A percentile compares a stretch with the other conserved stretches of the same genome.
Conservation (phyloP, 92 coral and sea anemone genomes). For the Virgularia gustaviana region DNA sequence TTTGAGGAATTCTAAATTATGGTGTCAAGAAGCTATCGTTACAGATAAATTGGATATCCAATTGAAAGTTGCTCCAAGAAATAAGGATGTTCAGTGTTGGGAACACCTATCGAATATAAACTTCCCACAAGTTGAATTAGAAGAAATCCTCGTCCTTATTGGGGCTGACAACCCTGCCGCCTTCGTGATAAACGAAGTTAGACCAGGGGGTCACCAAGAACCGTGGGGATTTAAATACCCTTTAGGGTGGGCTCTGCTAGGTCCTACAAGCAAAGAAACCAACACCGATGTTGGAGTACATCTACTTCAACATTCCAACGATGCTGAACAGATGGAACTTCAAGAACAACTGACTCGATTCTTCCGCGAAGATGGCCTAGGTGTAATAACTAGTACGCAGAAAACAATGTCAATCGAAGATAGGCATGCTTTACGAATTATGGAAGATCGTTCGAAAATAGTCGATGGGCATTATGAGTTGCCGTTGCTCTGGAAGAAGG, state of each 20-base stretch:
- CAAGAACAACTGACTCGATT: not conserved
- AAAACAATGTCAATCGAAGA: slow-evolving; percentile 8
- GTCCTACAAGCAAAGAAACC: not conserved
- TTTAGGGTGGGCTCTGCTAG: slow-evolving; percentile 19
- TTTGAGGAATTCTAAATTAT: no score
- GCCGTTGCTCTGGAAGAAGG: slow-evolving; percentile 15
- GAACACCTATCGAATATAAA: slow-evolving; percentile 1
- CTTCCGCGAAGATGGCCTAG: slow-evolving; percentile 22
- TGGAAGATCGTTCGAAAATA: not conserved
- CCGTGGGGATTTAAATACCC: slow-evolving; percentile 20
- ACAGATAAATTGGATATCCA: not conserved
- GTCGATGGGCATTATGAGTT: slow-evolving; percentile 12
- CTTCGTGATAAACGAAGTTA: slow-evolving; percentile 4
- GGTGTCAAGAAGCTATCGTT: no score
- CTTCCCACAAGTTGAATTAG: slow-evolving; percentile 3
- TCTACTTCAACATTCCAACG: slow-evolving; percentile 14
- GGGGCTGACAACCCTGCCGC: slow-evolving; percentile 23
- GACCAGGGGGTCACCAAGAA: slow-evolving; percentile 9
- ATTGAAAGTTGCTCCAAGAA: not conserved
- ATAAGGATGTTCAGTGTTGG: not conserved
- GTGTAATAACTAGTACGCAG: not conserved
- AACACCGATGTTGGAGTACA: not conserved
- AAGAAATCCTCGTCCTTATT: not conserved
- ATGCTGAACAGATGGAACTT: not conserved
- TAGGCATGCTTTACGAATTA: slow-evolving; percentile 1